phyloP scores from a whole-genome alignment of 1,140 invertebrate genomes.

The Idris sp. region DNA sequence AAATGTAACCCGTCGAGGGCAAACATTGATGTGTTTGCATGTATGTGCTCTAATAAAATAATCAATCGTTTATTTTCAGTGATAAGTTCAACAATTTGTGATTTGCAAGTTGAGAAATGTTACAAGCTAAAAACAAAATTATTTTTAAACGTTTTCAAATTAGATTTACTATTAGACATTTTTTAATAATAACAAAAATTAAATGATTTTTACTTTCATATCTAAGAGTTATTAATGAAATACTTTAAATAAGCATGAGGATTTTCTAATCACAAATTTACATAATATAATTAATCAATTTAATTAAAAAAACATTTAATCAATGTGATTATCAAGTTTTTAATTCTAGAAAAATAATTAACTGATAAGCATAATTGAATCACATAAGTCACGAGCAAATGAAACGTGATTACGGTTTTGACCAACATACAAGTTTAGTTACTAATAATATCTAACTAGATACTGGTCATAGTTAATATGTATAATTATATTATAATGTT shows the following conservation, averaged over 20 bases:
- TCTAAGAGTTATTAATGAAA: too few species aligned
- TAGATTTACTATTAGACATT: too few species aligned
- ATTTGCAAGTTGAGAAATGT: constrained; percentile 10
- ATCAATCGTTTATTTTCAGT: constrained; percentile 14
- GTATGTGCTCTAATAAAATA: constrained; percentile 23
- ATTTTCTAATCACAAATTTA: too few species aligned
- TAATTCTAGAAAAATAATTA: constrained; percentile 26
- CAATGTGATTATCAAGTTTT: too few species aligned
- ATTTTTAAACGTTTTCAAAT: too few species aligned
- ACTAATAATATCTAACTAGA: constrained; percentile 23
- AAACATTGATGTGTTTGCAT: constrained; percentile 15
- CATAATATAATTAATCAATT: too few species aligned
- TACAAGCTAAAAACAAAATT: too few species aligned
- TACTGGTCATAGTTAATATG: constrained; percentile 16
- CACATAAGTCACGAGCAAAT: constrained; percentile 27
- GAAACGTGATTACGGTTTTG: constrained; percentile 10
- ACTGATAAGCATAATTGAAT: constrained; percentile 8
- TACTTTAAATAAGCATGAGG: too few species aligned
- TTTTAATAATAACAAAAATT: too few species aligned
- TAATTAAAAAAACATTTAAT: too few species aligned
- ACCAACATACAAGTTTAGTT: constrained; percentile 19
- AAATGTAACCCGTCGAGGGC: constrained; percentile 12
- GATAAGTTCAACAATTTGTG: constrained; percentile 6
- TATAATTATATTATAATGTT: constrained; percentile 35
- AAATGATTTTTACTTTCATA: too few species aligned